Base-by-base conservation (phyloP, 2,797 vertebrate genomes). In the Pagetopsis macropterus region DNA sequence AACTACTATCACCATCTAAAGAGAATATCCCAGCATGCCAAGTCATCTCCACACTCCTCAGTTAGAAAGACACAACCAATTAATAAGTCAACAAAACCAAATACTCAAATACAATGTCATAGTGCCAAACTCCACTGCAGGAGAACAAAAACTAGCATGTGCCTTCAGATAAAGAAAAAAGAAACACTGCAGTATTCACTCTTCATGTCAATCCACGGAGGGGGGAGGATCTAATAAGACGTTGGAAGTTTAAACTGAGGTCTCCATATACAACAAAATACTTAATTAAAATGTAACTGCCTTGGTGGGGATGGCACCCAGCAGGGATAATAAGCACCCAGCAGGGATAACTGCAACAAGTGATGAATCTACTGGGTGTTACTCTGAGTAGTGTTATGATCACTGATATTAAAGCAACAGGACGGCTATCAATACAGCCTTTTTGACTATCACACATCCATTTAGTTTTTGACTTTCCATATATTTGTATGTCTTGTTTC, bases 81-180 rank as follows among this genome's bases (percentile, higher is more conserved):
- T 93, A 94, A 93, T 93, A 94, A 93, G 89, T 93, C 88, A 93
- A 90, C 90, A 91, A 91, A 93, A 88, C 79, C 41, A 72, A 78
- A 81, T 86, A 91, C 84, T 91, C 72, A 90, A 92, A 90, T 81
- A 91, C 48, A 40, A 56, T 83, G 79, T 88, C 83, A 87, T 48
- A 58, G 68, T 62, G 62, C 31, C 78, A 74, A 75, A 77, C n/a
- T 63, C 41, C 78, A 41, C 70, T 70, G 70, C 23, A 72, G 12
- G 76, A 78, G 78, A 90, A 84, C 75, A 87, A 89, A 84, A 83
- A 85, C 23, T 58, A 78, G 68, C 57, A 85, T 76, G 74, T 79
- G 83, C 59, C 81, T 73, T 77, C 71, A 85, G 78, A 88, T 77
- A 31, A 79, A 74, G 27, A 63, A 44, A 59, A 46, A 55, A 17